Evolutionary conservation across 2,113 vertebrate species (phyloP).

Genomic region (Sander lucioperca): DNA sequence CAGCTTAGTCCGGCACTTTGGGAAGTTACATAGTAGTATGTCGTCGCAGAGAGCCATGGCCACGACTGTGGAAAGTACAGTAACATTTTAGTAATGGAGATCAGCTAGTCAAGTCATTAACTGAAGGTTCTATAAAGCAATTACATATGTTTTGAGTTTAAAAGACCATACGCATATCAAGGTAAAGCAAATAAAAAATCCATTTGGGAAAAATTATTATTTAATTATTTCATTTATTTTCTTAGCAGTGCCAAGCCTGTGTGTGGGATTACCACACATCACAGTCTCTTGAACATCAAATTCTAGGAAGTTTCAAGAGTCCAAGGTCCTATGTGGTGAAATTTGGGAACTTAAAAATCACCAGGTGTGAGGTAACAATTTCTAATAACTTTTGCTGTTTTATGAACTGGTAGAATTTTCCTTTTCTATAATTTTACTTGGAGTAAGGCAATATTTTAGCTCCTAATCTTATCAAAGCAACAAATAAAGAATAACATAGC

Average conservation of each 20-base stretch:
- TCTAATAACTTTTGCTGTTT: neutral
- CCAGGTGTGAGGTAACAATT: neutral
- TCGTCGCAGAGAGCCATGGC: slow-evolving; percentile 88
- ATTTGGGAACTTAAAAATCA: neutral
- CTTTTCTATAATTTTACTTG: neutral
- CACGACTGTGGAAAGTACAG: slow-evolving; percentile 4
- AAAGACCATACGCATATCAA: neutral
- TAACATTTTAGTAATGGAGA: neutral
- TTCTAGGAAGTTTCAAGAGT: neutral
- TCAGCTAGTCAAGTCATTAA: neutral
- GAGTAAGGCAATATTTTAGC: neutral
- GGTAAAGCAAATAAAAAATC: neutral
- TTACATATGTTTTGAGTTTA: neutral
- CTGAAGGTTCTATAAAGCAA: neutral
- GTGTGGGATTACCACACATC: neutral
- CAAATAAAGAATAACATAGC: neutral
- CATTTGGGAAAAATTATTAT: neutral
- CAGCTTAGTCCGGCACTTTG: slow-evolving; percentile 88
- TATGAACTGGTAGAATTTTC: neutral
- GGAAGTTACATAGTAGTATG: slow-evolving; percentile 90
- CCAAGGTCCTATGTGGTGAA: neutral
- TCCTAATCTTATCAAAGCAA: neutral
- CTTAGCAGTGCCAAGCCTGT: neutral
- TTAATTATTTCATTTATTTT: neutral
- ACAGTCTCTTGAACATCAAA: neutral